Evolutionary conservation across 2,797 vertebrate genomes (phyloP), one percentile per base, ranked within the genome.

Genomic region (Gallinago solitaria): DNA sequence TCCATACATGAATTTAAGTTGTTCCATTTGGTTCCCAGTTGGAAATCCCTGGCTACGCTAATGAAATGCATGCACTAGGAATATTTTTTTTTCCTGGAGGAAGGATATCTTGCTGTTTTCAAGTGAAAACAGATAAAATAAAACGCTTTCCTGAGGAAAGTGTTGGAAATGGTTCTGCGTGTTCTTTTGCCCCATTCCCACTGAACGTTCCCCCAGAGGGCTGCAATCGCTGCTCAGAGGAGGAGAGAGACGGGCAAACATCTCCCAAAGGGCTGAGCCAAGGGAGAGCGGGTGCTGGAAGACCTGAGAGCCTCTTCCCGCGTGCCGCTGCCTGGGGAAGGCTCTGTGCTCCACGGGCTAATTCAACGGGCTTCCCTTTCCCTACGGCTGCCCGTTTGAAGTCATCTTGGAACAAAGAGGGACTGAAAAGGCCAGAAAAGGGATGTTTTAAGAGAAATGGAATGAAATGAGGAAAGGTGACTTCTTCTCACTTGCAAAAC

Each of bases 81-180:
- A 68, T 90, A 37, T 88, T 92, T 43, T 39, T 43, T 39, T 39
- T 88, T 87, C 84, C 80, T 90, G 50, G 33, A 86, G 87, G 82
- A 95, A 92, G 75, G 27, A 83, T 86, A 35, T 64, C 86, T 89
- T 83, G 60, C 53, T 93, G 54, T 63, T 96, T 87, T 91, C 84
- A 63, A 35, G 57, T 78, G 59, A 67, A 89, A 97, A 81, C 77
- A 77, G 65, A 67, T 86, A 71, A 94, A 90, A 89, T 68, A 69
- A 94, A 89, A 70, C 41, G 39, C 54, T 93, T 93, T 90, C 74
- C 33, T 0, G 1, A 83, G 76, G 33, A 56, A 96, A 91, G 30
- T 5, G 30, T 12, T 65, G 15, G 59, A 84, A 92, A 67, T 79
- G 27, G 45, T 92, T 84, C 74, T 70, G n/a, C 56, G 4, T 1